These are phyloP conservation scores for Cherax destructor DNA, from an alignment of 1,140 invertebrate species.

Conservation along the genomic window DNA sequence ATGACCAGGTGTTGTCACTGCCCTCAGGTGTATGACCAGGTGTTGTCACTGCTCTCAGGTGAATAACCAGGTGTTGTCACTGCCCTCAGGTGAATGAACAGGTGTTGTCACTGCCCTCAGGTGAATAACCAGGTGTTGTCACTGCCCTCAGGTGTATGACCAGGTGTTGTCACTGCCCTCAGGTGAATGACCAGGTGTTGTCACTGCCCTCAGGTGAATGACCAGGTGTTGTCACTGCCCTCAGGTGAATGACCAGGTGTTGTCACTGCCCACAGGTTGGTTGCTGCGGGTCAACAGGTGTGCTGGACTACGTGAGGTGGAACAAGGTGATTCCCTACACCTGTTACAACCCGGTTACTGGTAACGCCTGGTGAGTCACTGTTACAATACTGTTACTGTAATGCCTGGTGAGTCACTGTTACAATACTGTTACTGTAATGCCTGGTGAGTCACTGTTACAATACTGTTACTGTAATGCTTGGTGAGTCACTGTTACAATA, in stretches of 20 bases:
- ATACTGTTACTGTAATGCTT: conserved; percentile 90
- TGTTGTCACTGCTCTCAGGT: no score
- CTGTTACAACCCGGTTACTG: conserved; percentile 89
- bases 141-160: conserved; percentile 39
- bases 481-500: conserved; percentile 75
- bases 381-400: conserved; percentile 88
- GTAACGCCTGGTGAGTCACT: conserved; percentile 83
- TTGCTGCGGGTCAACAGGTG: conserved; percentile 85
- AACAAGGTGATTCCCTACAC: conserved; percentile 86
- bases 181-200: no score
- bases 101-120: no score
- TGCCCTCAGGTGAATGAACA: conserved; percentile 48
- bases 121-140: no score
- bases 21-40: no score
- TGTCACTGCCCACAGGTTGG: conserved; percentile 26
- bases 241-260: no score
- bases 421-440: conserved; percentile 89
- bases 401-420: conserved; percentile 83
- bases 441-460: conserved; percentile 82
- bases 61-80: no score
- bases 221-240: no score
- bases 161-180: no score
- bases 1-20: no score
- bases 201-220: conserved; percentile 19
- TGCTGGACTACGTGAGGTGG: conserved; percentile 85